Conservation (phyloP, 2,113 vertebrate genomes). For the Panthera uncia region DNA sequence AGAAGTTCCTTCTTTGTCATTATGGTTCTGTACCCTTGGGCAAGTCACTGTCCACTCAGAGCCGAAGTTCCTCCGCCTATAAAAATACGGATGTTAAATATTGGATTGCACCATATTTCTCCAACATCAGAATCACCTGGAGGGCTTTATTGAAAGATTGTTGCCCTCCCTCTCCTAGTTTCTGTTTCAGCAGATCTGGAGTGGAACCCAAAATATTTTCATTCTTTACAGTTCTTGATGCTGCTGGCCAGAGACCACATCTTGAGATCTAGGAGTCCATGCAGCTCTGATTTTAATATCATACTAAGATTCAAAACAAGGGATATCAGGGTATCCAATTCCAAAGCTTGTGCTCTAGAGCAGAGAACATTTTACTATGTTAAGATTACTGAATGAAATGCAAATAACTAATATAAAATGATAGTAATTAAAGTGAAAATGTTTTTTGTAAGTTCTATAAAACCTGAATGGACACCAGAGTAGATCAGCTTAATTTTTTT, state of each 20-base stretch:
- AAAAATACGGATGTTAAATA: background rate
- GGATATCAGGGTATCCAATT: background rate
- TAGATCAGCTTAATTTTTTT: background rate
- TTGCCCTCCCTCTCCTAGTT: background rate
- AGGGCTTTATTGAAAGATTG: background rate
- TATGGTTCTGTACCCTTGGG: background rate
- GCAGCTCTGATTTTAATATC: background rate
- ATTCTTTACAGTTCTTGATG: background rate
- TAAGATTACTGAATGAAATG: background rate
- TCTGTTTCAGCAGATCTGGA: conserved; percentile 7
- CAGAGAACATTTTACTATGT: background rate
- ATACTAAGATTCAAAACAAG: background rate
- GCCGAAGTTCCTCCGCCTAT: background rate
- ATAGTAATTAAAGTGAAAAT: background rate
- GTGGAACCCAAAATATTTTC: background rate
- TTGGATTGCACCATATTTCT: background rate
- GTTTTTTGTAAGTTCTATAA: background rate
- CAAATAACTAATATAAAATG: background rate
- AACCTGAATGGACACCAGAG: background rate
- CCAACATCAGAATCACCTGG: background rate
- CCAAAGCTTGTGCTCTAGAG: background rate
- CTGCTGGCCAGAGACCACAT: background rate
- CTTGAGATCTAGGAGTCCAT: background rate
- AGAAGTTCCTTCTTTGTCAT: conserved; percentile 1
- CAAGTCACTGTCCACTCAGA: background rate